Evolutionary conservation across 2,888 invertebrate species (phyloP).

Genomic region (Eupithecia subfuscata): DNA sequence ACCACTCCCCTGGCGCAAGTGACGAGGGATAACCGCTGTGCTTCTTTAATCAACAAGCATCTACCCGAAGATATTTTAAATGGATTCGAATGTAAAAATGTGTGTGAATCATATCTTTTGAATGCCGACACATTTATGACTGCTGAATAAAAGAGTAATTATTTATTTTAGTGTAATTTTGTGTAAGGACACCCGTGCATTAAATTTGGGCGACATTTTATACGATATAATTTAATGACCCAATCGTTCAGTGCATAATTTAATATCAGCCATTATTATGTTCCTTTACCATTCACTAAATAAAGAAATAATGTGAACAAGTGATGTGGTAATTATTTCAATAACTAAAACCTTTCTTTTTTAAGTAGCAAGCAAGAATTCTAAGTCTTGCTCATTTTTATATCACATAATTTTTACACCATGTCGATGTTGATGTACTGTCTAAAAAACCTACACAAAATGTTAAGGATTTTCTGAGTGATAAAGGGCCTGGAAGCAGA

Average conservation of each 20-base stretch:
- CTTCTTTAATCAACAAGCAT: constrained; percentile 58
- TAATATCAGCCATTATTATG: background rate
- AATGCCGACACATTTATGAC: constrained; percentile 52
- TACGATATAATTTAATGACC: background rate
- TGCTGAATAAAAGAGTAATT: background rate
- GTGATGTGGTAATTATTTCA: too few relatives aligned
- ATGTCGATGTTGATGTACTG: too few relatives aligned
- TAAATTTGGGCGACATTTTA: background rate
- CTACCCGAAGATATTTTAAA: constrained; percentile 52
- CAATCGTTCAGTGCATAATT: background rate
- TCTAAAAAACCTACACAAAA: too few relatives aligned
- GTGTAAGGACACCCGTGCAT: background rate
- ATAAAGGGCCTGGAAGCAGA: background rate
- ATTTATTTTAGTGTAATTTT: background rate
- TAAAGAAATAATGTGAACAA: too few relatives aligned
- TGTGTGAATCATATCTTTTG: constrained; percentile 59
- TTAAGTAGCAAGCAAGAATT: too few relatives aligned
- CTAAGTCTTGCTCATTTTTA: too few relatives aligned
- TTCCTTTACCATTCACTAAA: too few relatives aligned
- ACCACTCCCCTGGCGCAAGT: constrained; percentile 26
- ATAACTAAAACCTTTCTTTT: too few relatives aligned
- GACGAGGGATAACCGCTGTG: constrained; percentile 39
- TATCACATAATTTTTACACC: too few relatives aligned
- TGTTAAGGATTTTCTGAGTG: too few relatives aligned
- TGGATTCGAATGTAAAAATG: constrained; percentile 53